Evolutionary conservation across 1,140 invertebrate species (phyloP).

Genomic region (Zaprionus ornatus): DNA sequence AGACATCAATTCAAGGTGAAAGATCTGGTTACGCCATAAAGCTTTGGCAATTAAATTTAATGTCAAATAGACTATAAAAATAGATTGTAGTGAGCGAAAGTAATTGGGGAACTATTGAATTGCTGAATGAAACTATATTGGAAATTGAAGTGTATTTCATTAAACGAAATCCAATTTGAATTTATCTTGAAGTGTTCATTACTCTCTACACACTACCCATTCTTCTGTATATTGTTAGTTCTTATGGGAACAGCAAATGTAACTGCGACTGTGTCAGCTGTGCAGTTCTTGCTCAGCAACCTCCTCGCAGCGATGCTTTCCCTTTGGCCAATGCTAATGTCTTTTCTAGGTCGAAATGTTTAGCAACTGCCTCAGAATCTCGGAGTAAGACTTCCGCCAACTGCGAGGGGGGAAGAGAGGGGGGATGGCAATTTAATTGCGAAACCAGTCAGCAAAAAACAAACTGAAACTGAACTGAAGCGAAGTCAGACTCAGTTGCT

Average conservation of each 20-base stretch:
- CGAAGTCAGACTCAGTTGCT: constrained; percentile 5
- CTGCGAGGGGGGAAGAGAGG: background rate
- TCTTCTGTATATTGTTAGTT: background rate
- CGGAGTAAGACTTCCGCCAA: constrained; percentile 45
- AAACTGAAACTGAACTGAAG: constrained; percentile 19
- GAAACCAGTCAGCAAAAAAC: constrained; percentile 45
- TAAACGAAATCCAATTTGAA: background rate
- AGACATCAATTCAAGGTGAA: constrained; percentile 10
- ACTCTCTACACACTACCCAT: background rate
- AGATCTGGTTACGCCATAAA: background rate
- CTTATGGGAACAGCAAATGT: background rate
- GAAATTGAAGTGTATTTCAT: too few species aligned
- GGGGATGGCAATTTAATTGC: constrained; percentile 43
- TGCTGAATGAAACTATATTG: background rate
- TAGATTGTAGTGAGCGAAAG: background rate
- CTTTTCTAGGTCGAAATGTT: constrained; percentile 70
- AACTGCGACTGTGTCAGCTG: background rate
- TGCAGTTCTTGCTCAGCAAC: background rate
- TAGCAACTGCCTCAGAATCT: constrained; percentile 70
- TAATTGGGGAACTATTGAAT: background rate
- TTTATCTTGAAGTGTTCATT: background rate
- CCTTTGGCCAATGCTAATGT: constrained; percentile 43
- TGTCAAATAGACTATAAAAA: background rate
- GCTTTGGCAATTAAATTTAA: background rate
- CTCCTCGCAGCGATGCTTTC: constrained; percentile 35